phyloP scores from a whole-genome alignment of 2,888 invertebrate species.

The Chouioia cunea region DNA sequence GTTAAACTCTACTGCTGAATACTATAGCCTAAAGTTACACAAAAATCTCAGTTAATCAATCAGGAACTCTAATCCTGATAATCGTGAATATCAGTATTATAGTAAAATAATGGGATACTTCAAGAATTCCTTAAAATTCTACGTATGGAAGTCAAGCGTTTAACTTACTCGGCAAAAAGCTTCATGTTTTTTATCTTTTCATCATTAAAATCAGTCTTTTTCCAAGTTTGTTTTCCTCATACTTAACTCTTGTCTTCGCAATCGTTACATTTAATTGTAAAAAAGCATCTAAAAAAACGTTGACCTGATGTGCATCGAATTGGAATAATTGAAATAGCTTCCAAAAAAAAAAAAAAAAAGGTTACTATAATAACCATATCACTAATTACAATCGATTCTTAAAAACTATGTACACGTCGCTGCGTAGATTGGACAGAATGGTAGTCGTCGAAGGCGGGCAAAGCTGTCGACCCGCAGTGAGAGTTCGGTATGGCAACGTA shows the following conservation, averaged over 20 bases:
- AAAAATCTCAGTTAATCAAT: conserved; percentile 34
- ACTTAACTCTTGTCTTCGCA: conserved; percentile 30
- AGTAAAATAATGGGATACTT: conserved; percentile 38
- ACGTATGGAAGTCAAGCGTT: conserved; percentile 40
- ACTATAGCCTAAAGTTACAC: conserved; percentile 34
- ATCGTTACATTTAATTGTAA: conserved; percentile 35
- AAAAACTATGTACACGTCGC: conserved; percentile 61
- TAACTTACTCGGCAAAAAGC: conserved; percentile 24
- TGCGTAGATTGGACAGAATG: conserved; percentile 67
- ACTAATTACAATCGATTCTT: conserved; percentile 52
- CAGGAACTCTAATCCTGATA: not conserved
- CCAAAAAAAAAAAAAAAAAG: not conserved
- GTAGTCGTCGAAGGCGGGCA: conserved; percentile 65
- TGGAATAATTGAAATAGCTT: conserved; percentile 35
- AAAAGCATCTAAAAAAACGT: conserved; percentile 37
- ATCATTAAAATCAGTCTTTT: conserved; percentile 44
- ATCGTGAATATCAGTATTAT: conserved; percentile 29
- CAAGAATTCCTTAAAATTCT: conserved; percentile 28
- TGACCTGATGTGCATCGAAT: conserved; percentile 35
- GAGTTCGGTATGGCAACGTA: conserved; percentile 65
- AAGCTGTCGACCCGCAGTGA: conserved; percentile 61
- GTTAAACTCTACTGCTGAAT: conserved; percentile 35
- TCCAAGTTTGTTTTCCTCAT: conserved; percentile 29
- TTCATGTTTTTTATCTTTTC: conserved; percentile 4
- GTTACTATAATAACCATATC: conserved; percentile 40